Conservation (phyloP, 2,888 invertebrate species). For the Sarcophaga rosellei region DNA sequence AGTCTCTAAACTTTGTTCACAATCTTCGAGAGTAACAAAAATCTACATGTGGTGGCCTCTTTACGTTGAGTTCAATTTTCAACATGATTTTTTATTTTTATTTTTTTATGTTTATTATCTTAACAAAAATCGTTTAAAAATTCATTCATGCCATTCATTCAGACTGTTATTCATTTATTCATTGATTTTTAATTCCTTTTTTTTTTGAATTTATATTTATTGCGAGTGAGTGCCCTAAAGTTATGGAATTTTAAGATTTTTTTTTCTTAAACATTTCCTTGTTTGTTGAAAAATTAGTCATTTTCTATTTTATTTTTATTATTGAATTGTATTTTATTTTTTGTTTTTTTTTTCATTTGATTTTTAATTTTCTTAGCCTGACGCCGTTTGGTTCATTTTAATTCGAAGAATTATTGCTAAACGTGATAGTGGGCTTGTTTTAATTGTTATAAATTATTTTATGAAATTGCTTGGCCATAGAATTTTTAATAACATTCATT, state of each 20-base stretch:
- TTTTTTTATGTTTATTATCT: slow-evolving; percentile 38
- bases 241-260: slow-evolving; percentile 32
- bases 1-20: background rate
- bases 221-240: slow-evolving; percentile 24
- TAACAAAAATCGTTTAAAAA: background rate
- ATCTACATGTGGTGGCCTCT: background rate
- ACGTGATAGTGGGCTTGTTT: slow-evolving; percentile 63
- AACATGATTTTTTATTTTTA: slow-evolving; percentile 39
- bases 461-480: slow-evolving; percentile 18
- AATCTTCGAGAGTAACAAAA: background rate
- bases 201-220: background rate
- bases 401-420: background rate
- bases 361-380: background rate
- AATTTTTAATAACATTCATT: background rate
- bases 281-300: slow-evolving; percentile 57
- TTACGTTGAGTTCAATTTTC: slow-evolving; percentile 42
- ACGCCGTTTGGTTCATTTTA: background rate
- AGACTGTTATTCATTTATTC: slow-evolving; percentile 3
- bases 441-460: slow-evolving; percentile 62
- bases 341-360: background rate
- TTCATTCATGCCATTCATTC: background rate
- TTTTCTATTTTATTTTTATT: slow-evolving; percentile 28
- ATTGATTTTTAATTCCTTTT: slow-evolving; percentile 44
- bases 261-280: slow-evolving; percentile 37
- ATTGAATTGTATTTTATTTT: slow-evolving; percentile 26